These are phyloP conservation scores for Mya arenaria DNA, from an alignment of 1,140 invertebrate genomes.

Conservation along the genomic window DNA sequence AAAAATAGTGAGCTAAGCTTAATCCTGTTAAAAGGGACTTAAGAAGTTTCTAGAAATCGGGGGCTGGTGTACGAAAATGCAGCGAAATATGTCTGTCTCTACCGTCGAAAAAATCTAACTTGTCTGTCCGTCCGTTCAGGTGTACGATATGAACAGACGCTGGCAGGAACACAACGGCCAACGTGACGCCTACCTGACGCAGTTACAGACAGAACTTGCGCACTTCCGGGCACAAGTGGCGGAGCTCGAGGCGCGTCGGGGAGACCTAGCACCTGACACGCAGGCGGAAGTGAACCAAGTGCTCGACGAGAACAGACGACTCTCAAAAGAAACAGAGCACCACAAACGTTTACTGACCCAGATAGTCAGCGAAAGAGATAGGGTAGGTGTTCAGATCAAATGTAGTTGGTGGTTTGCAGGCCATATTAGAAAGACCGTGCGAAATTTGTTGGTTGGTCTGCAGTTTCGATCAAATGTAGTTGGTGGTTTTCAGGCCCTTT, in stretches of 20 bases:
- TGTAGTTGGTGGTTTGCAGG: too few relatives aligned
- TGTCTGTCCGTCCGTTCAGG: too few relatives aligned
- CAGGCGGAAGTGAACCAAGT: conserved; percentile 59
- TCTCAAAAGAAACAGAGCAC: conserved; percentile 41
- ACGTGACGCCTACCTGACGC: conserved; percentile 58
- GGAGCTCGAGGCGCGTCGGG: conserved; percentile 10
- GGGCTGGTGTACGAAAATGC: too few relatives aligned
- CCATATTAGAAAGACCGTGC: too few relatives aligned
- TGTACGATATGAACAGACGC: conserved; percentile 72
- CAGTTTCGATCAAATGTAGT: too few relatives aligned
- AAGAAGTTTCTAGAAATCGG: too few relatives aligned
- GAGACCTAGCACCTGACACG: conserved; percentile 30
- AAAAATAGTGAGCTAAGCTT: too few relatives aligned
- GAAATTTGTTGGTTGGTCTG: too few relatives aligned
- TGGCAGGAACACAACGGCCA: conserved; percentile 74
- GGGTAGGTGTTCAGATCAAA: conserved; percentile 15
- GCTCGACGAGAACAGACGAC: conserved; percentile 56
- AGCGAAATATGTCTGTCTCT: too few relatives aligned
- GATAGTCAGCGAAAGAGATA: conserved; percentile 4
- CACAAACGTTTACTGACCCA: conserved; percentile 48
- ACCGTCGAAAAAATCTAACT: too few relatives aligned
- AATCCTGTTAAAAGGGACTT: too few relatives aligned
- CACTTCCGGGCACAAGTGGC: conserved; percentile 47
- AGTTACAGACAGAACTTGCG: conserved; percentile 43
- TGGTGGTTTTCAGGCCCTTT: too few relatives aligned